phyloP scores from a whole-genome alignment of 2,888 invertebrate genomes.

The Parnassius smintheus region DNA sequence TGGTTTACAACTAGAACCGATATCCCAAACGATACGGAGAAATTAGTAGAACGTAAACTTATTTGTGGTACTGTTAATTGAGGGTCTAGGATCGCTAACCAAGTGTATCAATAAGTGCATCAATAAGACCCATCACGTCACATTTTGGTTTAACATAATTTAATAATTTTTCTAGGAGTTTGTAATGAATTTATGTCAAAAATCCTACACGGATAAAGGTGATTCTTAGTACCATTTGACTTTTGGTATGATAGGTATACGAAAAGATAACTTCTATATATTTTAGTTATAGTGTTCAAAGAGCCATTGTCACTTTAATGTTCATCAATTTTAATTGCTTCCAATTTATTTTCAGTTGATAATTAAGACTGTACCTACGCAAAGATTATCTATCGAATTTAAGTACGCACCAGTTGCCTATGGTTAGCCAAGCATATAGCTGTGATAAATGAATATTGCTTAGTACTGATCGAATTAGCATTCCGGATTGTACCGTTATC shows the following conservation, averaged over 20 bases:
- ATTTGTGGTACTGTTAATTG: conserved; percentile 39
- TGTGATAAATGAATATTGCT: conserved; percentile 61
- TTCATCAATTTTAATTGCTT: conserved; percentile 32
- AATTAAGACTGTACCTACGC: conserved; percentile 40
- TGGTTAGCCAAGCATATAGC: conserved; percentile 41
- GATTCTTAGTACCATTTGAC: no score
- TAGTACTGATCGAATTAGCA: conserved; percentile 52
- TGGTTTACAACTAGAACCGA: conserved; percentile 37
- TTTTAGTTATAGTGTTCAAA: no score
- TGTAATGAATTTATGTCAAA: no score
- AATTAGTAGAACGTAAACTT: conserved; percentile 42
- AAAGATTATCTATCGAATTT: conserved; percentile 47
- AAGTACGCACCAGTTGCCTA: conserved; percentile 47
- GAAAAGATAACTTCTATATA: no score
- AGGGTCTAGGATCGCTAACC: conserved; percentile 34
- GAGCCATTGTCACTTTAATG: not conserved
- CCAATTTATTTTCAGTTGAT: conserved; percentile 39
- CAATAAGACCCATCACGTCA: conserved; percentile 3
- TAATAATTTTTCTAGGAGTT: not conserved
- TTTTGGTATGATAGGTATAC: no score
- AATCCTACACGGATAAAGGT: no score
- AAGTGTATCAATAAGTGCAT: conserved; percentile 32
- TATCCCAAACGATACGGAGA: conserved; percentile 37
- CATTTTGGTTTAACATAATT: conserved; percentile 2
- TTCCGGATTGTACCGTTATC: conserved; percentile 51